These are phyloP conservation scores for Dasyurus viverrinus DNA, from an alignment of 2,113 vertebrate species.

Conservation along the genomic window DNA sequence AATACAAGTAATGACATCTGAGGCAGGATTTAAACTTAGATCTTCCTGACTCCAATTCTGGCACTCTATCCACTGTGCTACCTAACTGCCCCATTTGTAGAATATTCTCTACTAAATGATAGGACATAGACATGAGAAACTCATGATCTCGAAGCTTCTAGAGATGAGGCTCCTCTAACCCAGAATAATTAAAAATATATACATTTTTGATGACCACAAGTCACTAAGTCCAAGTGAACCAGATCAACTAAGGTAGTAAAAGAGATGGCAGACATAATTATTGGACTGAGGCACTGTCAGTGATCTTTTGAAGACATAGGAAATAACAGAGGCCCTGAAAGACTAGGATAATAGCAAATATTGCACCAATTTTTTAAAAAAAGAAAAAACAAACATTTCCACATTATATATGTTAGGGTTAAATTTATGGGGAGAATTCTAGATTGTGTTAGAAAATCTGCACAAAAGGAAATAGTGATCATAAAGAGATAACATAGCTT, in stretches of 20 bases:
- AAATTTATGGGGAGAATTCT: background rate
- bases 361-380: background rate
- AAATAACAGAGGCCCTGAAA: background rate
- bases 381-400: background rate
- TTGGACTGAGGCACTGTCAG: background rate
- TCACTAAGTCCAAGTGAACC: background rate
- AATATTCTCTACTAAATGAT: background rate
- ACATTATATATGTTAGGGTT: background rate
- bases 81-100: background rate
- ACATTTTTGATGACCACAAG: background rate
- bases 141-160: too few relatives aligned
- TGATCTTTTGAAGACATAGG: background rate
- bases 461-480: background rate
- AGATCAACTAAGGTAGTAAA: background rate
- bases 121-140: background rate
- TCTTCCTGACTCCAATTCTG: too few relatives aligned
- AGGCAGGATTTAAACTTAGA: too few relatives aligned
- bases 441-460: background rate
- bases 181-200: background rate
- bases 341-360: background rate
- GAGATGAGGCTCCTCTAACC: background rate
- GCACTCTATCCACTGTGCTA: too few relatives aligned
- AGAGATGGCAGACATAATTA: background rate
- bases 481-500: background rate
- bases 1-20: too few relatives aligned